Percentiles rank a stretch among this genome's conserved stretches.
phyloP scores from a whole-genome alignment of 2,113 vertebrate genomes.

The Gobius niger region DNA sequence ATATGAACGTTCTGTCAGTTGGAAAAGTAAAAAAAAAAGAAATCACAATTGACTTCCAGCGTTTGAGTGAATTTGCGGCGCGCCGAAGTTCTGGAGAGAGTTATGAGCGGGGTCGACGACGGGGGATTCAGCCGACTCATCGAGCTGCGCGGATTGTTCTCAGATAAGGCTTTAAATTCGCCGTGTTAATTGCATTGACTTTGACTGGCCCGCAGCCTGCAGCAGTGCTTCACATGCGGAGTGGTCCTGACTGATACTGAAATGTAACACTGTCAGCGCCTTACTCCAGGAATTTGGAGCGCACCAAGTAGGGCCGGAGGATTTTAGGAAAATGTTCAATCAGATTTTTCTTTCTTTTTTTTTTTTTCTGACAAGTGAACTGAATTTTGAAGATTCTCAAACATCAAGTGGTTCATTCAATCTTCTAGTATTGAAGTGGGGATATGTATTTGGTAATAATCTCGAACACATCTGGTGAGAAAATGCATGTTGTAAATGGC shows the following conservation, averaged over 20 bases:
- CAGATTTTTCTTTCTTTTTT: too few species aligned
- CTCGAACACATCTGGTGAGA: too few species aligned
- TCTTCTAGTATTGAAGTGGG: too few species aligned
- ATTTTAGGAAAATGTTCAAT: not conserved
- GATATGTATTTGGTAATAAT: too few species aligned
- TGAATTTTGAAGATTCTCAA: too few species aligned
- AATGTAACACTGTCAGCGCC: not conserved
- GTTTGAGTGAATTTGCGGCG: not conserved
- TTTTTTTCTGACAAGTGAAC: too few species aligned
- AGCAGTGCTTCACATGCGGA: not conserved
- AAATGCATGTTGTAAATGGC: too few species aligned
- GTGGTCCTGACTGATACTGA: not conserved
- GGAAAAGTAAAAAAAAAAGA: slow-evolving; percentile 6
- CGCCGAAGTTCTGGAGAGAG: not conserved
- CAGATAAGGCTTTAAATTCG: slow-evolving; percentile 3
- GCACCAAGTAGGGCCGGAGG: too few species aligned
- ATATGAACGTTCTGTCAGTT: not conserved
- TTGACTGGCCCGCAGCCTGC: not conserved
- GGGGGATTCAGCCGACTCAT: not conserved
- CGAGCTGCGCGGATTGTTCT: slow-evolving; percentile 2
- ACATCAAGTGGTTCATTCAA: too few species aligned
- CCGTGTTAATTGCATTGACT: not conserved
- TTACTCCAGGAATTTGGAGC: not conserved
- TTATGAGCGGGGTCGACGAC: not conserved
- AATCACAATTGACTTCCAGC: slow-evolving; percentile 1